Evolutionary conservation across 2,113 vertebrate genomes (phyloP), one percentile per base, ranked within the genome.

Genomic region (Takifugu bimaculatus): DNA sequence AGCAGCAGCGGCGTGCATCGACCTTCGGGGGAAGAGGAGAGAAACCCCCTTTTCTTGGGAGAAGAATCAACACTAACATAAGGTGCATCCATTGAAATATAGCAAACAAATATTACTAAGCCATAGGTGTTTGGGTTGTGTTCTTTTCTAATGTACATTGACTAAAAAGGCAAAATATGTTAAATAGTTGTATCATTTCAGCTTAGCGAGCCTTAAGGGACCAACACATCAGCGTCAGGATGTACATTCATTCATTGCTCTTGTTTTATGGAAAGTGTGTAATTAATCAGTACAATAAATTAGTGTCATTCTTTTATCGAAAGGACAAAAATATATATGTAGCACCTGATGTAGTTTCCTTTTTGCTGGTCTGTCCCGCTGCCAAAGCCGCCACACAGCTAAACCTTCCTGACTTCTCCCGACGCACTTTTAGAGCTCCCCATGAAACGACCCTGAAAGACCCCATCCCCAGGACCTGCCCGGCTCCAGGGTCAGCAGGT

Each of bases 191-290:
- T 70, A 61, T 70, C 63, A 81, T 85, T 79, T 87, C 63, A 86
- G 77, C 72, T 81, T 80, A 82, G 85, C 81, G 83, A 88, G 88
- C 83, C 86, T 92, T 89, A 87, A 87, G 90, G 90, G 89, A 92
- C 90, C 90, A 92, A 88, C 67, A 13, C 54, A 66, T 54, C 63
- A 77, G 80, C 82, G 79, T 79, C 73, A 63, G 64, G 67, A 74
- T 82, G 51, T 62, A 68, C 72, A 82, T 80, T 72, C 74, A 55
- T 26, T 66, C 26, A 54, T 57, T 15, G 50, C 35, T 20, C 35
- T 67, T 68, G 57, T 32, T 56, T 53, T 6, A 60, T 15, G 63
- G 57, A 52, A 53, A 44, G 47, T 68, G 44, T 58, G 58, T 20
- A 28, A 72, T 69, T 63, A 60, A 72, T 72, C 66, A 29, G 70